phyloP scores from a whole-genome alignment of 2,113 vertebrate genomes.

The Platysternon megacephalum region DNA sequence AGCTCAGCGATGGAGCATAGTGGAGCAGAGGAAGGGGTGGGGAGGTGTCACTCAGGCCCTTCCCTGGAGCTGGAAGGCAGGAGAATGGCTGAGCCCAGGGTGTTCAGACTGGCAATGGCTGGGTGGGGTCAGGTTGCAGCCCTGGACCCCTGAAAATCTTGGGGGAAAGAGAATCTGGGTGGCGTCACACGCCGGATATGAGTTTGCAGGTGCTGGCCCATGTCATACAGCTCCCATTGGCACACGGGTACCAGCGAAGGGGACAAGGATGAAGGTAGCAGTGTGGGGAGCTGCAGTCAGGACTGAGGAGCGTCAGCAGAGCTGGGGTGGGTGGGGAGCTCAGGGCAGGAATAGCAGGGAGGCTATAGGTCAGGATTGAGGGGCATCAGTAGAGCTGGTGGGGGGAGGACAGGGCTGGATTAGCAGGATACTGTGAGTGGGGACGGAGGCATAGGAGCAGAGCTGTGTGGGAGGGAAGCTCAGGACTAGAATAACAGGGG shows the following conservation, averaged over 20 bases:
- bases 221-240: not conserved
- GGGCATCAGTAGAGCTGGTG: not conserved
- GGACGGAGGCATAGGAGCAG: not conserved
- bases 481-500: not conserved
- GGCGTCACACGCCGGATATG: accelerated
- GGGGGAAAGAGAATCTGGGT: not conserved
- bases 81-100: not conserved
- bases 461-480: not conserved
- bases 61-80: not conserved
- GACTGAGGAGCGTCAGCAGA: not conserved
- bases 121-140: not conserved
- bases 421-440: not conserved
- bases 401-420: too few species aligned
- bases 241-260: not conserved
- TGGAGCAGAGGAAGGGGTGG: not conserved
- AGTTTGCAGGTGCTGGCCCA: not conserved
- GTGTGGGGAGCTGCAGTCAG: too few species aligned
- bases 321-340: not conserved
- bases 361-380: not conserved
- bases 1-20: not conserved
- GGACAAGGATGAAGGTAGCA: not conserved
- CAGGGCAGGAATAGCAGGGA: not conserved
- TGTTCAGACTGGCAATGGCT: not conserved
- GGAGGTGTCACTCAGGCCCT: not conserved
- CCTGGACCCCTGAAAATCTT: not conserved